Evolutionary conservation across 2,113 vertebrate genomes (phyloP).

Genomic region (Machaerirhynchus nigripectus): DNA sequence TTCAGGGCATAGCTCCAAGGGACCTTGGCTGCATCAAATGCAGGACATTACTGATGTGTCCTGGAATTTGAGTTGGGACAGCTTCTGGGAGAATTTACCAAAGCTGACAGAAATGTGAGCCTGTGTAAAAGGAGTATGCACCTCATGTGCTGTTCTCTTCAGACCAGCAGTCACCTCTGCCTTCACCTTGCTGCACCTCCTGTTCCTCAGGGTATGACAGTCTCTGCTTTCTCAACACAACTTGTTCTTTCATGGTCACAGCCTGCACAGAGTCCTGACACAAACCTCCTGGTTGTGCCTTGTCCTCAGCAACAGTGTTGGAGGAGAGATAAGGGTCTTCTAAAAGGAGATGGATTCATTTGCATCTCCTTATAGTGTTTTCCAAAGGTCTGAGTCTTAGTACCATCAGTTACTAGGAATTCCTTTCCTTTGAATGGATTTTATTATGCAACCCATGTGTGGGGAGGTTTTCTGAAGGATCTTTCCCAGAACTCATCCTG

Average conservation of each 20-base stretch:
- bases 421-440: background rate
- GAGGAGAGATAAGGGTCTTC: background rate
- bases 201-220: background rate
- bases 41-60: constrained; percentile 47
- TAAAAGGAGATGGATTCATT: background rate
- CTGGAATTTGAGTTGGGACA: constrained; percentile 38
- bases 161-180: background rate
- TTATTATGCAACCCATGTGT: background rate
- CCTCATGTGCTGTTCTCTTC: background rate
- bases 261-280: background rate
- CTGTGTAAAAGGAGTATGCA: background rate
- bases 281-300: background rate
- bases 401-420: background rate
- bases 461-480: background rate
- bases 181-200: background rate
- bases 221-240: background rate
- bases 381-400: background rate
- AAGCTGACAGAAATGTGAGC: background rate
- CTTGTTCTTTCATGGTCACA: background rate
- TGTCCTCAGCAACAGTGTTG: background rate
- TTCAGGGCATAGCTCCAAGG: constrained; percentile 40
- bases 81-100: background rate
- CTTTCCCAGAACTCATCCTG: constrained; percentile 8
- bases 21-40: constrained; percentile 25
- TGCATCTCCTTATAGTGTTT: background rate